Conservation (phyloP, 2,888 invertebrate species). For the Drosophila robusta region DNA sequence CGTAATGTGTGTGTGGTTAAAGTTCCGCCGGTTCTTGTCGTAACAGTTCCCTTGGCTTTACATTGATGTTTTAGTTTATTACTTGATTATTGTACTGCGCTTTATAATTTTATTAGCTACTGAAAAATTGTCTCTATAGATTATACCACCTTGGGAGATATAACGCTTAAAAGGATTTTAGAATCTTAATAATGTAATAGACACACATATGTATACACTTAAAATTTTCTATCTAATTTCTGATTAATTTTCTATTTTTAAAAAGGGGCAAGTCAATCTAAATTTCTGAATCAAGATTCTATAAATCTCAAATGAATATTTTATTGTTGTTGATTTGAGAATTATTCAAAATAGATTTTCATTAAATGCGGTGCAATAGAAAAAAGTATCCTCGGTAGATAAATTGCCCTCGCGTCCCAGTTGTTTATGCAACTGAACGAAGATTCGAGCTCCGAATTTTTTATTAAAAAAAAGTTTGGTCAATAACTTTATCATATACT, state of each 20-base stretch:
- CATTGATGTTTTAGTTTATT: constrained; percentile 1
- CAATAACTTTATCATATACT: no score
- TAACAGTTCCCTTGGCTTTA: constrained; percentile 3
- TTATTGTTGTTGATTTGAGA: no score
- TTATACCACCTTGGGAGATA: neutral
- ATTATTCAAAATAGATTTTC: no score
- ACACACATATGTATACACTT: constrained; percentile 11
- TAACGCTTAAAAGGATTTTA: neutral
- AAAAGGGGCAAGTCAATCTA: no score
- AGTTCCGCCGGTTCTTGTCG: neutral
- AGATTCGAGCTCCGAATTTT: no score
- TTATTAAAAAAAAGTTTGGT: no score
- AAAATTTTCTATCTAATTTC: neutral
- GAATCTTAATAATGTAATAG: constrained; percentile 18
- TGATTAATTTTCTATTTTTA: neutral
- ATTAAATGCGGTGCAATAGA: no score
- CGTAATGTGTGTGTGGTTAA: constrained; percentile 42
- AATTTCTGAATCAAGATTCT: no score
- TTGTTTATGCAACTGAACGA: no score
- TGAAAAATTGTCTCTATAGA: neutral
- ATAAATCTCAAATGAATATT: no score
- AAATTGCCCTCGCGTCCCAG: no score
- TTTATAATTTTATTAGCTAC: constrained; percentile 6
- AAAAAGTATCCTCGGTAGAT: no score
- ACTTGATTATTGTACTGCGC: neutral